Evolutionary conservation across 2,888 invertebrate genomes (phyloP).

Genomic region (Epistrophe eligans): DNA sequence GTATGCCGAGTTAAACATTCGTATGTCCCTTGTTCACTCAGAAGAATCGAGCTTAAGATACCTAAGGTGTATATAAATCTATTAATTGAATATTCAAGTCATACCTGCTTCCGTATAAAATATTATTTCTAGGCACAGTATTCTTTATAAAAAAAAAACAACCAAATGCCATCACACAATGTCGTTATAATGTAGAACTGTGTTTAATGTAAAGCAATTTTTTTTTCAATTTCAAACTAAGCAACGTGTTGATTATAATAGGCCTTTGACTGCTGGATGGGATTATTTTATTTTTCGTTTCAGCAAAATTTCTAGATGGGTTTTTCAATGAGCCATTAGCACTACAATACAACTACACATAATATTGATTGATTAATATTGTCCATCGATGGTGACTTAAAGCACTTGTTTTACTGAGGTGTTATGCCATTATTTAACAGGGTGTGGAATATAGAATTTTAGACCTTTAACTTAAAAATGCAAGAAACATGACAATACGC

Average conservation of each 20-base stretch:
- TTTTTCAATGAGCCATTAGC: not conserved
- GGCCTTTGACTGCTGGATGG: not conserved
- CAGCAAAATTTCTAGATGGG: not conserved
- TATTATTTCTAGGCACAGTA: constrained; percentile 50
- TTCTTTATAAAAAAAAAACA: constrained; percentile 32
- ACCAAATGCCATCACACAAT: constrained; percentile 56
- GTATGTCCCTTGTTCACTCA: not conserved
- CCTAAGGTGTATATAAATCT: not conserved
- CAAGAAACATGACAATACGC: not conserved
- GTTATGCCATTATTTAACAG: not conserved
- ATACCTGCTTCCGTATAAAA: constrained; percentile 68
- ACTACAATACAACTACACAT: not conserved
- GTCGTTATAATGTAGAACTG: constrained; percentile 48
- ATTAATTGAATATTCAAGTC: constrained; percentile 49
- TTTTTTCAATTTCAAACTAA: constrained; percentile 27
- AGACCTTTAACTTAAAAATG: not conserved
- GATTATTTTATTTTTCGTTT: not conserved
- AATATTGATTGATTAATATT: constrained; percentile 31
- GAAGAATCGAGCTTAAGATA: not conserved
- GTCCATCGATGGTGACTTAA: constrained; percentile 17
- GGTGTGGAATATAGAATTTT: constrained; percentile 18
- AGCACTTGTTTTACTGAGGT: constrained; percentile 16
- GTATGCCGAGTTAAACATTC: not conserved
- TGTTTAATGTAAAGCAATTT: constrained; percentile 40
- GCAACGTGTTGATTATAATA: constrained; percentile 3